Conservation (phyloP, 2,797 vertebrate species). For the Anguilla megastoma region DNA sequence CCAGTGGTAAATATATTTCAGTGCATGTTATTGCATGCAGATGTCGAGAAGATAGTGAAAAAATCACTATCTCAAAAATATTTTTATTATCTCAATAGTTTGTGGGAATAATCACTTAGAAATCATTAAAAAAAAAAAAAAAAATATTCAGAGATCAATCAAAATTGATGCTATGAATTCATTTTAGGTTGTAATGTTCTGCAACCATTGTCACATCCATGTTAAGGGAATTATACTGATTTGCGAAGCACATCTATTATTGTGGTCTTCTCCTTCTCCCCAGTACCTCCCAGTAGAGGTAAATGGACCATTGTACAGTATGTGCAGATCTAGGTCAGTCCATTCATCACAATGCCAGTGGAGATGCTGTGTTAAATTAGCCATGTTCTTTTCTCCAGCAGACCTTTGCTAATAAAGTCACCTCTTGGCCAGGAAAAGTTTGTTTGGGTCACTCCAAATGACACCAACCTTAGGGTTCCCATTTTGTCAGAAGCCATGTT, state of each 20-base stretch:
- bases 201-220: background rate
- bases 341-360: conserved; percentile 78
- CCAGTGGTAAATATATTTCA: background rate
- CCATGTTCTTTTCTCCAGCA: conserved; percentile 70
- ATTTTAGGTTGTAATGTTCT: background rate
- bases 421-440: conserved; percentile 59
- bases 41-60: background rate
- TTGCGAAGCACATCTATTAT: background rate
- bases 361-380: conserved; percentile 80
- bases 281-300: conserved; percentile 62
- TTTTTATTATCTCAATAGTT: background rate
- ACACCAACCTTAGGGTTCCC: conserved; percentile 66
- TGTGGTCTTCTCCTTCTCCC: conserved; percentile 17
- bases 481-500: background rate
- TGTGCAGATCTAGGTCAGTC: conserved; percentile 65
- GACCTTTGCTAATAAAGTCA: conserved; percentile 71
- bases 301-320: conserved; percentile 69
- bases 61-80: background rate
- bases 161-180: background rate
- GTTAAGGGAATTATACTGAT: conserved; percentile 16
- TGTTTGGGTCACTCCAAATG: conserved; percentile 65
- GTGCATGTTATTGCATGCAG: background rate
- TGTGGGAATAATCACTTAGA: no score
- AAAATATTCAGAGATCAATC: background rate
- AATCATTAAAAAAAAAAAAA: no score